Evolutionary conservation across 2,797 vertebrate species (phyloP).

Genomic region (Bothrops alternatus): DNA sequence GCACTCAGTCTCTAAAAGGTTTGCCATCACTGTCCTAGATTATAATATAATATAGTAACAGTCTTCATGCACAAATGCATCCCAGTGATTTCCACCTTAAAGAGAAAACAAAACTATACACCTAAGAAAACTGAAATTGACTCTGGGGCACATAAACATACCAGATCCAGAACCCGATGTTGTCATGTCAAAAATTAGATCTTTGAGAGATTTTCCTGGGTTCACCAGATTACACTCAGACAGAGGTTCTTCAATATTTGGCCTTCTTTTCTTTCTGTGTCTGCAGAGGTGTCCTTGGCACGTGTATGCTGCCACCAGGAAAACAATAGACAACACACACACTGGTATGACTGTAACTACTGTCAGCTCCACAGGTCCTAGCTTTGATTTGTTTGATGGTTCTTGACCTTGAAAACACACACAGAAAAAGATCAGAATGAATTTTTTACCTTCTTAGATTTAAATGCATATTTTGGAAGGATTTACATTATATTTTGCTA

Average conservation of each 20-base stretch:
- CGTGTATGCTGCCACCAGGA: conserved; percentile 71
- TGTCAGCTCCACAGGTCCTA: conserved; percentile 74
- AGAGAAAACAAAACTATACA: background rate
- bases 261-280: conserved; percentile 70
- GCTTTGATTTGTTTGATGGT: conserved; percentile 60
- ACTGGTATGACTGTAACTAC: conserved; percentile 77
- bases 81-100: background rate
- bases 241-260: conserved; percentile 82
- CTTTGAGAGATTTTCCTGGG: conserved; percentile 85
- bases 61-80: background rate
- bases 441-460: background rate
- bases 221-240: conserved; percentile 80
- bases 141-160: conserved; percentile 61
- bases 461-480: background rate
- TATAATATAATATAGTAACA: background rate
- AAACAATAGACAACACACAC: conserved; percentile 76
- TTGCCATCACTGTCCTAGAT: background rate
- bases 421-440: conserved; percentile 4
- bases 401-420: conserved; percentile 37
- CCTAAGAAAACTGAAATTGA: background rate
- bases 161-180: conserved; percentile 96
- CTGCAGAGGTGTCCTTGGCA: conserved; percentile 74
- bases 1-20: no score
- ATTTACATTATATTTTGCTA: background rate
- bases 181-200: conserved; percentile 91